Conservation (phyloP, 2,113 vertebrate species). For the Coptodon rendalli region DNA sequence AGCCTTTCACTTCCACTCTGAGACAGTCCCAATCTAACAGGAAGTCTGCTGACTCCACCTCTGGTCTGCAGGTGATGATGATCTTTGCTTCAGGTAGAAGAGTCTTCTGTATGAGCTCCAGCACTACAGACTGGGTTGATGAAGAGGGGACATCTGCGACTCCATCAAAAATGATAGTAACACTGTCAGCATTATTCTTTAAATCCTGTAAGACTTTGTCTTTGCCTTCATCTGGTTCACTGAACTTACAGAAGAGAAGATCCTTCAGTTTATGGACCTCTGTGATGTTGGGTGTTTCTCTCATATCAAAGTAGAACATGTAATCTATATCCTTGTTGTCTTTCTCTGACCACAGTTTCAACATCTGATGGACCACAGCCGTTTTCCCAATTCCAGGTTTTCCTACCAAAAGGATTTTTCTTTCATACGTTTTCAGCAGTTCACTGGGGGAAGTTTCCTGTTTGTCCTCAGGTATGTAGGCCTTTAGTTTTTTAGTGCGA, state of each 20-base stretch:
- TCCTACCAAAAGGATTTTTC: neutral
- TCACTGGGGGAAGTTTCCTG: neutral
- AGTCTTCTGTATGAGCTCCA: neutral
- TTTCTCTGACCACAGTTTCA: conserved; percentile 3
- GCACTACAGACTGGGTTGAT: neutral
- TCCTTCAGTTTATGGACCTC: neutral
- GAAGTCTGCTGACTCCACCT: neutral
- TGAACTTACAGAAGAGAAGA: neutral
- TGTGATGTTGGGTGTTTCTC: neutral
- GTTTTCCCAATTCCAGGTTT: conserved; percentile 2
- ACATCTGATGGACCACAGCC: neutral
- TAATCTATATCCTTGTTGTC: neutral
- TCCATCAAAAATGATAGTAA: conserved; percentile 16
- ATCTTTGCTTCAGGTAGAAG: conserved; percentile 4
- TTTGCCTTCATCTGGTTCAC: neutral
- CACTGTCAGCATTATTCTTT: neutral
- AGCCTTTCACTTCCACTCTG: neutral
- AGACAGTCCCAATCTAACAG: neutral
- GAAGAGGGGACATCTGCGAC: neutral
- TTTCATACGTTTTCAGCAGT: neutral
- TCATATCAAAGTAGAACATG: conserved; percentile 44
- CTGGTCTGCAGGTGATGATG: conserved; percentile 17
- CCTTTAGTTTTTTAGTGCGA: neutral
- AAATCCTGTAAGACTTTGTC: conserved; percentile 8
- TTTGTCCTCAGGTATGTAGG: neutral